These are phyloP conservation scores for Camelus bactrianus DNA, from an alignment of 2,113 vertebrate species.

Conservation along the genomic window DNA sequence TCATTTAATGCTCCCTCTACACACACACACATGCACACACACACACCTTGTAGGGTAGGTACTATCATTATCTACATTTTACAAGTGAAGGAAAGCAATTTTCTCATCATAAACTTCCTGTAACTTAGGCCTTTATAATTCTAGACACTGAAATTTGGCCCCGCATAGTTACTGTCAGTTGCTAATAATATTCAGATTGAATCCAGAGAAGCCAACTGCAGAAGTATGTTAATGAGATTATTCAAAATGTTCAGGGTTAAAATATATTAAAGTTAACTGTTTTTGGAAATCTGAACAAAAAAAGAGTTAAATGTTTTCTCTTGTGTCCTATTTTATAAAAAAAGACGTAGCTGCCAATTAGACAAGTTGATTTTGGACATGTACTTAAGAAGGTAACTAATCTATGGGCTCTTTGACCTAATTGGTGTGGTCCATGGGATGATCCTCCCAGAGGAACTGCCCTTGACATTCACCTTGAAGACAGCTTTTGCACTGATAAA, in stretches of 20 bases:
- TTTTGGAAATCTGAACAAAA: neutral
- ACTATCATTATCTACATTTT: neutral
- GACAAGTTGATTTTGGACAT: neutral
- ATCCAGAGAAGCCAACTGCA: neutral
- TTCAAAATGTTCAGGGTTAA: neutral
- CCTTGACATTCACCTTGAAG: neutral
- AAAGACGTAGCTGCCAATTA: neutral
- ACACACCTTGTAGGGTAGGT: neutral
- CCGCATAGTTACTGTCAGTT: neutral
- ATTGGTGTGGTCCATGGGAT: neutral
- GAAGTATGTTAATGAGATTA: neutral
- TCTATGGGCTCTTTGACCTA: neutral
- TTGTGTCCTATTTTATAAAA: neutral
- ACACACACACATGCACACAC: neutral
- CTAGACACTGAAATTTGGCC: neutral
- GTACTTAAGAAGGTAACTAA: neutral
- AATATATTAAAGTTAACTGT: neutral
- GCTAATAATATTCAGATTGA: neutral
- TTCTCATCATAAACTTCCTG: neutral
- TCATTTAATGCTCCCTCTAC: neutral
- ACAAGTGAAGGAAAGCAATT: neutral
- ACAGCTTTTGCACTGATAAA: neutral
- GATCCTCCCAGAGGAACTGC: neutral
- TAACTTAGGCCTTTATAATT: neutral
- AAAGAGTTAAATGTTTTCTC: neutral